Percentiles rank a stretch among this genome's conserved stretches.
phyloP scores from a whole-genome alignment of 2,113 vertebrate species.

The Odobenus rosmarus region DNA sequence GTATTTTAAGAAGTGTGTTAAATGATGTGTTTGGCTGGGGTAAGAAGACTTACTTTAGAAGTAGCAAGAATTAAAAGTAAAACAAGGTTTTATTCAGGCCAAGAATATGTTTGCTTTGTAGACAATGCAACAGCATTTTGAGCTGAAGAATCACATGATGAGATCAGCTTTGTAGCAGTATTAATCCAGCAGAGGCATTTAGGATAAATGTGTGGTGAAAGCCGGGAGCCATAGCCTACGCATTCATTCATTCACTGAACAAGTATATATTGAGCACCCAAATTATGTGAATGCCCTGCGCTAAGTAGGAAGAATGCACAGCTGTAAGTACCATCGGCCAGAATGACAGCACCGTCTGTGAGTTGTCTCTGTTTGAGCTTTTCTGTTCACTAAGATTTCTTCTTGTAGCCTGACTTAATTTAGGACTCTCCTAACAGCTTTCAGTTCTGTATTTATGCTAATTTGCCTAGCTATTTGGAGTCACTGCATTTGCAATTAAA shows the following conservation, averaged over 20 bases:
- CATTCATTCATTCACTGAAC: neutral
- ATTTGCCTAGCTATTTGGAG: constrained; percentile 77
- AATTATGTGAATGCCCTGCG: neutral
- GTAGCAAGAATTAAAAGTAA: neutral
- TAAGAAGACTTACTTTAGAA: neutral
- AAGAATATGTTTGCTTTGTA: neutral
- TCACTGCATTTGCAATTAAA: constrained; percentile 74
- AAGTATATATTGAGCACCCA: rapidly evolving
- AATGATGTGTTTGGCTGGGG: neutral
- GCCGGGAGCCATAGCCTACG: neutral
- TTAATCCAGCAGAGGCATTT: neutral
- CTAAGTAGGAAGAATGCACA: neutral
- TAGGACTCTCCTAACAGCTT: constrained; percentile 52
- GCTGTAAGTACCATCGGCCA: neutral
- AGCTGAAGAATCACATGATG: neutral
- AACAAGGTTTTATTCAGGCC: constrained; percentile 1
- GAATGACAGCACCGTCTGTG: neutral
- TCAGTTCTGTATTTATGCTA: constrained; percentile 67
- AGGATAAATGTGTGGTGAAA: neutral
- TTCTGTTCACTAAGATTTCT: constrained; percentile 14
- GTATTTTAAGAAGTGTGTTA: neutral
- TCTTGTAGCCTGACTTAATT: constrained; percentile 52
- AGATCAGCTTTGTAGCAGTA: neutral
- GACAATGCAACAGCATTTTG: neutral
- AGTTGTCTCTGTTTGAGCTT: neutral